Conservation (phyloP, 2,113 vertebrate species). For the Nerophis lumbriciformis region DNA sequence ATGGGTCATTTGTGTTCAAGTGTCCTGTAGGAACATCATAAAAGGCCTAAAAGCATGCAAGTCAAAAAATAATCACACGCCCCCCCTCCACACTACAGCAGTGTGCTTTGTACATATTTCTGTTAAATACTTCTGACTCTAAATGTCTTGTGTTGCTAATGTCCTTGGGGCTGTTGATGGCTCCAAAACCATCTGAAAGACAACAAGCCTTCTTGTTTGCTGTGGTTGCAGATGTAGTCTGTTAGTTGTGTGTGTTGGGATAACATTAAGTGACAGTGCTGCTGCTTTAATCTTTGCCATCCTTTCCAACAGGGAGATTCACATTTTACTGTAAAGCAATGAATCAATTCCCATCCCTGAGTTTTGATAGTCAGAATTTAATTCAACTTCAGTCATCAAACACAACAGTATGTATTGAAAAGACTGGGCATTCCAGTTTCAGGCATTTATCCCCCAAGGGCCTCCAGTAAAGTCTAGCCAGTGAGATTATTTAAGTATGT, state of each 20-base stretch:
- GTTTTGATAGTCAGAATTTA: slow-evolving; percentile 2
- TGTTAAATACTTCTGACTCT: slow-evolving; percentile 16
- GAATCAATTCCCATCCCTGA: background rate
- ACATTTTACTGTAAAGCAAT: no score
- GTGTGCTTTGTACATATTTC: slow-evolving; percentile 37
- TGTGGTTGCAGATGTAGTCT: slow-evolving; percentile 24
- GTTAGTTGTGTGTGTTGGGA: slow-evolving; percentile 19
- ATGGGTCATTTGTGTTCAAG: slow-evolving; percentile 48
- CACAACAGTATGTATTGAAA: slow-evolving; percentile 27
- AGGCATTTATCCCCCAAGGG: slow-evolving; percentile 15
- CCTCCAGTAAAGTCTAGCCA: slow-evolving; percentile 11
- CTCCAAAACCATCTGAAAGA: slow-evolving; percentile 31
- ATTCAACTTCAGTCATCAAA: slow-evolving; percentile 16
- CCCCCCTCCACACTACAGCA: slow-evolving; percentile 28
- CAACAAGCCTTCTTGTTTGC: slow-evolving; percentile 50
- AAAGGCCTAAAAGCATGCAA: slow-evolving; percentile 47
- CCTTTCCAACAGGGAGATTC: background rate
- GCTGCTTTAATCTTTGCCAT: background rate
- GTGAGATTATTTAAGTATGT: slow-evolving; percentile 38
- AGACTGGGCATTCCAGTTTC: slow-evolving; percentile 15
- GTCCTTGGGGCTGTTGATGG: slow-evolving; percentile 24
- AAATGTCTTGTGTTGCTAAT: slow-evolving; percentile 29
- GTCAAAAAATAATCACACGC: slow-evolving; percentile 13
- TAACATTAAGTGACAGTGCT: slow-evolving; percentile 14
- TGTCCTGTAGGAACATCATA: slow-evolving; percentile 44